Conservation (phyloP, 2,888 invertebrate species). For the Drosophila hamatofila region DNA sequence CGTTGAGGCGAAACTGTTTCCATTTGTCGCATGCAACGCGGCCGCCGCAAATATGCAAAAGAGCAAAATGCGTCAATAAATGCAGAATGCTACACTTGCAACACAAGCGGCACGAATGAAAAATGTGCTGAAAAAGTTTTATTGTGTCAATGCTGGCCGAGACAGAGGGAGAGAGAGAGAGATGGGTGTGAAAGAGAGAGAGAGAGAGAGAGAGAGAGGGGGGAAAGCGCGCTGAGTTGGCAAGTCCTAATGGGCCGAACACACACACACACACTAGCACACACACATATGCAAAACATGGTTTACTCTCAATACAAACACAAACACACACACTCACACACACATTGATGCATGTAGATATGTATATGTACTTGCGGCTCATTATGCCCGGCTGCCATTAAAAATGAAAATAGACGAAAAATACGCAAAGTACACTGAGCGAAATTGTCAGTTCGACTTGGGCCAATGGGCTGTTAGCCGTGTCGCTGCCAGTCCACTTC, state of each 20-base stretch:
- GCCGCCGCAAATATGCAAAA: constrained; percentile 70
- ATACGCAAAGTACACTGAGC: constrained; percentile 35
- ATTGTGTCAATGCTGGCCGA: constrained; percentile 76
- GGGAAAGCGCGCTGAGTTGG: constrained; percentile 15
- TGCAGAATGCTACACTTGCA: constrained; percentile 64
- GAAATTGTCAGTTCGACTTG: constrained; percentile 37
- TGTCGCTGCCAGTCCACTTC: constrained; percentile 4
- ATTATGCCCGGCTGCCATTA: constrained; percentile 71
- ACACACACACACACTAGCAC: constrained; percentile 42
- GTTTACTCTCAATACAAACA: constrained; percentile 25
- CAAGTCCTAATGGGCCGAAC: constrained; percentile 57
- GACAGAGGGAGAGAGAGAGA: not conserved
- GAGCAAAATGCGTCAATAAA: constrained; percentile 77
- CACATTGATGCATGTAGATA: not conserved
- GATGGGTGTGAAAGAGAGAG: no score
- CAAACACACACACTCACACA: not conserved
- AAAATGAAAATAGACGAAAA: constrained; percentile 49
- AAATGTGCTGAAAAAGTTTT: constrained; percentile 69
- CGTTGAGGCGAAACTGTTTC: constrained; percentile 34
- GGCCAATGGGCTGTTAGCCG: not conserved
- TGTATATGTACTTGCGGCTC: constrained; percentile 35
- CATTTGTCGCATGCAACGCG: constrained; percentile 63
- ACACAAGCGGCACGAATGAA: constrained; percentile 47
- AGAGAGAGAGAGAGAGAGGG: not conserved
- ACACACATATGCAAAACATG: constrained; percentile 47